Conservation (phyloP, 1,140 invertebrate genomes). For the Myzus persicae region DNA sequence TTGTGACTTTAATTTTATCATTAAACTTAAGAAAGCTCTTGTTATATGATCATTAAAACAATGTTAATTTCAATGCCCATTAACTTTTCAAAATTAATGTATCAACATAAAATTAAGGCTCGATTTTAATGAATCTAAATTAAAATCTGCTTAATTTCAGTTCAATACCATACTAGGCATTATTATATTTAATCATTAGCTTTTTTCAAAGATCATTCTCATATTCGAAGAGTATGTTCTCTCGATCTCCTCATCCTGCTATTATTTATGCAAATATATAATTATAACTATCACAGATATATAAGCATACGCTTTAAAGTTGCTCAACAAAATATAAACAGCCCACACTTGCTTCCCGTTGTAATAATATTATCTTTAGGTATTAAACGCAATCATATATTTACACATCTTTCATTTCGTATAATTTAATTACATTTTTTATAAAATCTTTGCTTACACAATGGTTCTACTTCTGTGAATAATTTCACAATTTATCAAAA, state of each 20-base stretch:
- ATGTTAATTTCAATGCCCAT: not conserved
- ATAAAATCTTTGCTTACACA: not conserved
- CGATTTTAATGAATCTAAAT: not conserved
- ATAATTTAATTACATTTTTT: not conserved
- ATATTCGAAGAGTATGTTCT: not conserved
- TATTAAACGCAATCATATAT: not conserved
- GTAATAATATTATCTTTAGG: not conserved
- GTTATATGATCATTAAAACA: not conserved
- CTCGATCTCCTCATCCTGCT: not conserved
- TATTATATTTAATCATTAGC: not conserved
- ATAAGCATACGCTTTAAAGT: not conserved
- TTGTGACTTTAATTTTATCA: not conserved
- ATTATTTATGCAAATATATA: not conserved
- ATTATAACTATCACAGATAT: not conserved
- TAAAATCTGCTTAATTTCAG: not conserved
- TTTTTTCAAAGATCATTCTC: not conserved
- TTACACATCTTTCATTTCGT: not conserved
- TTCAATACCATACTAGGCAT: too few species aligned
- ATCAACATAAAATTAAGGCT: not conserved
- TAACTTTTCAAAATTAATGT: slow-evolving; percentile 5
- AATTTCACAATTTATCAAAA: not conserved
- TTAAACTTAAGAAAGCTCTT: not conserved
- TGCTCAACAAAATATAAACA: not conserved
- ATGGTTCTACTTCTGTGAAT: not conserved
- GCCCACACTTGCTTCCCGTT: not conserved